Conservation (phyloP, 1,140 invertebrate genomes). For the Bombus polaris region DNA sequence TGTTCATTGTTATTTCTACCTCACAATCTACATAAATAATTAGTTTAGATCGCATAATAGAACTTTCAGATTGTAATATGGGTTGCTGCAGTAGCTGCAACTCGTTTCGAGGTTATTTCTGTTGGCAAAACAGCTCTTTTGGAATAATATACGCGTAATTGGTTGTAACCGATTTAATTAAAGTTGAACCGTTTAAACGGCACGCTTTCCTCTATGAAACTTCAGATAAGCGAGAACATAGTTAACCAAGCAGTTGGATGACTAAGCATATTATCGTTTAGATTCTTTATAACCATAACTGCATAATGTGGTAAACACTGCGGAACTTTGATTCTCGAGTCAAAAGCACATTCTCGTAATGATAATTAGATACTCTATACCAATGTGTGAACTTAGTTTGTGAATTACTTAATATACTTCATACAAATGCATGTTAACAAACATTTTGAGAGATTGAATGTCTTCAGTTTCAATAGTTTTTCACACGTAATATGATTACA, state of each 20-base stretch:
- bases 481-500: too few species aligned
- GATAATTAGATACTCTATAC: not conserved
- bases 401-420: not conserved
- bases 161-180: conserved; percentile 50
- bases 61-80: not conserved
- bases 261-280: conserved; percentile 15
- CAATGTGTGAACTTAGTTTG: not conserved
- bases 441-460: too few species aligned
- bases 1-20: not conserved
- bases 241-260: not conserved
- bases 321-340: not conserved
- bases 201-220: conserved; percentile 8
- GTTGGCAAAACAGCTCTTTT: not conserved
- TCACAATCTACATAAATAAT: not conserved
- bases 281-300: not conserved
- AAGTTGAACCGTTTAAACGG: conserved; percentile 34
- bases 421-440: not conserved
- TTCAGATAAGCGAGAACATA: not conserved
- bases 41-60: not conserved
- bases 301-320: not conserved
- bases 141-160: conserved; percentile 43
- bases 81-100: conserved; percentile 9
- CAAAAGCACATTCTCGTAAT: not conserved
- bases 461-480: too few species aligned
- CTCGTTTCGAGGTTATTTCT: conserved; percentile 10